These are phyloP conservation scores for Antedon bifida DNA, from an alignment of 35 echinoderm and acorn worm species.

Conservation along the genomic window DNA sequence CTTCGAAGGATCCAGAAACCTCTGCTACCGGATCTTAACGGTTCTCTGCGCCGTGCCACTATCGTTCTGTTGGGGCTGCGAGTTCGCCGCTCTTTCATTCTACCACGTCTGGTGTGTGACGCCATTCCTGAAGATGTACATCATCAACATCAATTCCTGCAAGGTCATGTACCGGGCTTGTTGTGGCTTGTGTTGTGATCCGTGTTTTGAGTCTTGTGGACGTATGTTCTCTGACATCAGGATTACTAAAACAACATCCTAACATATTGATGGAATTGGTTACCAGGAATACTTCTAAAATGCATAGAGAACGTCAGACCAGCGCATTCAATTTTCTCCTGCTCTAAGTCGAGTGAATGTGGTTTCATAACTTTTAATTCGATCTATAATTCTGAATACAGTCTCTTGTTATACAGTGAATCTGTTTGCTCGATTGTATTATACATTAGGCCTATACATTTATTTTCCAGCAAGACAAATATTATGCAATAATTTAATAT, in stretches of 20 bases:
- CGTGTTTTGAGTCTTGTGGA: slow-evolving; percentile 9
- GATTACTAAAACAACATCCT: neutral
- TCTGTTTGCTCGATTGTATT: too few relatives aligned
- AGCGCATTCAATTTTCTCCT: too few relatives aligned
- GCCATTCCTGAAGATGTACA: slow-evolving; percentile 2
- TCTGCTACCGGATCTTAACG: neutral
- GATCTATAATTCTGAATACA: too few relatives aligned
- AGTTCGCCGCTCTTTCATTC: slow-evolving; percentile 3
- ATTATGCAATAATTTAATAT: too few relatives aligned
- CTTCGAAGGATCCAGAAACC: neutral
- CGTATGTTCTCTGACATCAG: slow-evolving; percentile 5
- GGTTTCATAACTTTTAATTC: too few relatives aligned
- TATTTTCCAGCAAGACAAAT: too few relatives aligned
- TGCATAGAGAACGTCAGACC: too few relatives aligned
- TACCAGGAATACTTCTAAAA: too few relatives aligned
- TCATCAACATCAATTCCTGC: slow-evolving; percentile 7
- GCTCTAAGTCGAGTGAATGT: too few relatives aligned
- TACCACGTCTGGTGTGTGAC: slow-evolving; percentile 4
- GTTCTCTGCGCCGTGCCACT: neutral
- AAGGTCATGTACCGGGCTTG: slow-evolving; percentile 3
- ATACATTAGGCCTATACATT: too few relatives aligned
- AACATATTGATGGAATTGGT: too few relatives aligned
- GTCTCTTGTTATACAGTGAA: too few relatives aligned
- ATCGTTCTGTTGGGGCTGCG: slow-evolving; percentile 5
- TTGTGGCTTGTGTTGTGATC: neutral